Evolutionary conservation across 2,888 invertebrate genomes (phyloP).

Genomic region (Cyclophora punctaria): DNA sequence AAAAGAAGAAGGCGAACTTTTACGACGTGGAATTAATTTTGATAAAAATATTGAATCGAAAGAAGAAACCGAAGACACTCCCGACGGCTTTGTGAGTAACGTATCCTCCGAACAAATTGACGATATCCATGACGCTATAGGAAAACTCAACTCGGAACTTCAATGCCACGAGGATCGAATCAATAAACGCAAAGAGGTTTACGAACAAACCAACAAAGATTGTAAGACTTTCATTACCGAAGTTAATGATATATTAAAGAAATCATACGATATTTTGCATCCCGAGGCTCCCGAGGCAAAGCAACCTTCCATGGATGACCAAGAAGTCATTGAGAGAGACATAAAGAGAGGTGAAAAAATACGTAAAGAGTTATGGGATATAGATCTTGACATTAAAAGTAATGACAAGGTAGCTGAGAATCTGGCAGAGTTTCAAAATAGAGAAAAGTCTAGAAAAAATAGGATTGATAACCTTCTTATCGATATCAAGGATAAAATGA

Average conservation of each 20-base stretch:
- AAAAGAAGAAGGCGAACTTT: conserved; percentile 37
- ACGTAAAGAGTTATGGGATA: conserved; percentile 47
- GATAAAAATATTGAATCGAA: conserved; percentile 11
- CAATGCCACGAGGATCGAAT: conserved; percentile 52
- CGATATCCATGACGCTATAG: conserved; percentile 54
- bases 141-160: conserved; percentile 50
- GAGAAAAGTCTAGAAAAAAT: conserved; percentile 43
- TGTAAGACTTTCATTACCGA: conserved; percentile 60
- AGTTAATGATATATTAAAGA: conserved; percentile 53
- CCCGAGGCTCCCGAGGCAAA: conserved; percentile 24
- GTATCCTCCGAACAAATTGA: conserved; percentile 50
- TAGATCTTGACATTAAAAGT: conserved; percentile 24
- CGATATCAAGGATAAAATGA: conserved; percentile 64
- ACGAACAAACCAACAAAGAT: conserved; percentile 50
- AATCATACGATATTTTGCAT: conserved; percentile 54
- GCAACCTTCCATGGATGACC: conserved; percentile 9
- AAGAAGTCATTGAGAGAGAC: conserved; percentile 7
- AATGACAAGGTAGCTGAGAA: conserved; percentile 33
- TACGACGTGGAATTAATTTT: conserved; percentile 20
- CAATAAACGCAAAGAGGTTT: conserved; percentile 47
- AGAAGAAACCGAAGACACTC: conserved; percentile 4
- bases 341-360: conserved; percentile 19
- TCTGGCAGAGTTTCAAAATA: conserved; percentile 32
- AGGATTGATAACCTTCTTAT: conserved; percentile 51
- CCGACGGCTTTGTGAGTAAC: conserved; percentile 4